Base-by-base conservation (phyloP, 2,888 invertebrate species). In the Eremobia ochroleuca region DNA sequence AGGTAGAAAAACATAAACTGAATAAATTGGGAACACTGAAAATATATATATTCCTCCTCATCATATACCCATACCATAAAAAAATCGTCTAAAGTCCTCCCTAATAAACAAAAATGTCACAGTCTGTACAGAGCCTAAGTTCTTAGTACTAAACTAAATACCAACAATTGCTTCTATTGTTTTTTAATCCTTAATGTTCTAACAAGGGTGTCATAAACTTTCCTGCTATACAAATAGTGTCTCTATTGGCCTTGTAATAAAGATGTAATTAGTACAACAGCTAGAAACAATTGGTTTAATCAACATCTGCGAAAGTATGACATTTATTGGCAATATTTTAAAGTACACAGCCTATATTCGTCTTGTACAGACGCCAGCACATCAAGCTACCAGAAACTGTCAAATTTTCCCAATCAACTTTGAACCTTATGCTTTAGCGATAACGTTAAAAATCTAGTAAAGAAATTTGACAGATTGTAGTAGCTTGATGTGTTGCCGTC, bases 221-320 rank as follows among this genome's bases (percentile, higher is more conserved):
- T 21, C 6, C 28, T 25, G 15, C 15, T 25, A 61, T n/a, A 71
- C n/a, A 62, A 62, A 46, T 21, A n/a, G 13, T 28, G n/a, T 64
- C 21, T 13, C 64, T n/a, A 46, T 13, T n/a, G 13, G 9, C 28
- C 65, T 79, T 69, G 31, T 72, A 66, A 58, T 77, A 73, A 68
- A 73, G 73, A 77, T 73, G 74, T 73, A 46, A 82, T 82, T 84
- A 61, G 46, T 67, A 73, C 75, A 79, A 82, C 59, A n/a, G 49
- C 9, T 71, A 58, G 43, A 64, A 74, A 67, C 70, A 84, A 82
- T 84, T 79, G 77, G 21, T 15, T 49, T 79, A 72, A 82, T 77
- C 21, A 73, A 82, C 37, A 67, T 34, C 49, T 49, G 34, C 34
- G 11, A 67, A 49, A 67, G 4, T 34, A 9, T 25, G 25, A 49